These are phyloP conservation scores for Graphium colonna DNA, from an alignment of 2,888 invertebrate species.

Conservation along the genomic window DNA sequence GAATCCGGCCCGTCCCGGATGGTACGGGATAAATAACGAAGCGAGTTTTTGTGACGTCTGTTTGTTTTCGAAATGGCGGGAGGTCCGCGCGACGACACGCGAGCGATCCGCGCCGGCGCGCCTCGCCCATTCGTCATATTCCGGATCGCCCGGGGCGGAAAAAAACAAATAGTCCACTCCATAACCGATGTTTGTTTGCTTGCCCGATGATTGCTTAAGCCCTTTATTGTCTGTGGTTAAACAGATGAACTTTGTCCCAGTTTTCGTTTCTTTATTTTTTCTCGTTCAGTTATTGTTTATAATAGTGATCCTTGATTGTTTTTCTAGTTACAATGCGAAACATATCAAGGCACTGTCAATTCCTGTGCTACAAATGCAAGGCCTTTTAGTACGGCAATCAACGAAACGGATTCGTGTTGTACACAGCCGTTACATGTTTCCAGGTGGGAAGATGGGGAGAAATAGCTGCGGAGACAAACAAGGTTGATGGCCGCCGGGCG, in stretches of 20 bases:
- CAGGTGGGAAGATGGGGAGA: constrained; percentile 56
- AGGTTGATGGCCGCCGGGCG: constrained; percentile 53
- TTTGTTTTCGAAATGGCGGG: constrained; percentile 81
- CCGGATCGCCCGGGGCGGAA: constrained; percentile 56
- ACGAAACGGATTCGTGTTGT: constrained; percentile 33
- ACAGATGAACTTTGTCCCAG: constrained; percentile 63
- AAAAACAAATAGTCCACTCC: constrained; percentile 74
- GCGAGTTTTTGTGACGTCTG: constrained; percentile 74
- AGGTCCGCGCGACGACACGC: constrained; percentile 79
- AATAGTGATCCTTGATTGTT: neutral
- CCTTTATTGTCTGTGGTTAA: constrained; percentile 63
- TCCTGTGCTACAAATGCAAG: too few species aligned
- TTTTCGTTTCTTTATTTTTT: constrained; percentile 41
- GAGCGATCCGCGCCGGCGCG: constrained; percentile 61
- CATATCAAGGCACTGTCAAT: neutral
- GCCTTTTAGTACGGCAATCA: too few species aligned
- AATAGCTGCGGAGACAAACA: constrained; percentile 44
- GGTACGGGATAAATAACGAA: constrained; percentile 77
- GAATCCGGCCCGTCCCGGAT: constrained; percentile 74
- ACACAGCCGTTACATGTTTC: constrained; percentile 39
- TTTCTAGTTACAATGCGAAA: constrained; percentile 2
- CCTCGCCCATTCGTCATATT: constrained; percentile 77
- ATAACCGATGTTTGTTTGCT: constrained; percentile 75
- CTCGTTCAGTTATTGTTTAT: constrained; percentile 26
- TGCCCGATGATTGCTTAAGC: constrained; percentile 70